Conservation (phyloP, 2,797 vertebrate genomes). For the Sebastiscus tertius region DNA sequence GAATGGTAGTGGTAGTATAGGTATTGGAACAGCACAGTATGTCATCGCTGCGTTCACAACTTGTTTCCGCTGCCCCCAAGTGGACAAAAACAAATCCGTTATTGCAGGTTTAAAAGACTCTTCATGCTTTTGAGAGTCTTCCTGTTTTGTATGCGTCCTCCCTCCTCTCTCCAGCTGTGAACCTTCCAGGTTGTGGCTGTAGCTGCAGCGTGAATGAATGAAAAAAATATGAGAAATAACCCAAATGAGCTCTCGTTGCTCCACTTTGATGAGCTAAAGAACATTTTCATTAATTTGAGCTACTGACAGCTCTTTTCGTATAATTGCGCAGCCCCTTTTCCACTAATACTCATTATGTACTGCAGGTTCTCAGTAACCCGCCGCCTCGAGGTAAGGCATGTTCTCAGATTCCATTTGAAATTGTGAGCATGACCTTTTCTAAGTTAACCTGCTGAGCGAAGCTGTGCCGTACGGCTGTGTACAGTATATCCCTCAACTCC, state of each 20-base stretch:
- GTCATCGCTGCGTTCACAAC: background rate
- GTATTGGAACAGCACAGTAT: background rate
- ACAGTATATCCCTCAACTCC: slow-evolving; percentile 23
- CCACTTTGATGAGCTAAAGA: slow-evolving; percentile 17
- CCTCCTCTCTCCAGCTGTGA: background rate
- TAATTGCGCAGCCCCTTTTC: slow-evolving; percentile 1
- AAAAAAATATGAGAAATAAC: background rate
- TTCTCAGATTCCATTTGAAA: slow-evolving; percentile 43
- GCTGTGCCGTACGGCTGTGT: slow-evolving; percentile 4
- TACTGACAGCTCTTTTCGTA: slow-evolving; percentile 17
- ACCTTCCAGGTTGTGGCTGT: background rate
- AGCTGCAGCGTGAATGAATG: background rate
- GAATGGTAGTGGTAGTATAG: no score
- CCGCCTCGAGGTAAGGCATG: slow-evolving; percentile 14
- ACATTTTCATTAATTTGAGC: slow-evolving; percentile 8
- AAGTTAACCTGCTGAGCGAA: slow-evolving; percentile 34
- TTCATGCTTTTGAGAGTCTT: background rate
- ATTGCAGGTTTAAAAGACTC: background rate
- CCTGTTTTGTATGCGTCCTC: background rate
- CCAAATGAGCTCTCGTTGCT: background rate
- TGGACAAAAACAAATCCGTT: background rate
- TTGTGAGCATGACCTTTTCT: slow-evolving; percentile 54
- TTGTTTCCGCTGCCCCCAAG: background rate
- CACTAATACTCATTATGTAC: slow-evolving; percentile 8
- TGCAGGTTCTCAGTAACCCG: slow-evolving; percentile 12